Percentiles rank a stretch among this genome's conserved stretches.
Evolutionary conservation across 92 coral and sea anemone species (phyloP).

Genomic region (Porites cylindrica): DNA sequence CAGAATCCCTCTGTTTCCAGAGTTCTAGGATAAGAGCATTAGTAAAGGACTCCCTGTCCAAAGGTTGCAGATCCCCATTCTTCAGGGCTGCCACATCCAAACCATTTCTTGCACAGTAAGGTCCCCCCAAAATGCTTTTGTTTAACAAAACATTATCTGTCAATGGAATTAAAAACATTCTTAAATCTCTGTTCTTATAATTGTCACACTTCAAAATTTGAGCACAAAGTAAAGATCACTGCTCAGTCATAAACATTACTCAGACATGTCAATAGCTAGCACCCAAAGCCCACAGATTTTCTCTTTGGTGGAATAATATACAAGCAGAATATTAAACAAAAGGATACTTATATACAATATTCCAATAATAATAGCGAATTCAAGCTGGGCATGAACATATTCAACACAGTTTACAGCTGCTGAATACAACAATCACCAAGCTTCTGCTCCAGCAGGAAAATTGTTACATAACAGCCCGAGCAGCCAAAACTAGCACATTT

Average conservation of each 20-base stretch:
- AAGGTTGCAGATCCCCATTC: constrained; percentile 50
- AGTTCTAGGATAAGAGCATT: constrained; percentile 38
- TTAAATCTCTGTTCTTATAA: constrained; percentile 49
- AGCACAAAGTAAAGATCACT: constrained; percentile 11
- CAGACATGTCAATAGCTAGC: no score
- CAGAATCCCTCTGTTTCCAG: constrained; percentile 51
- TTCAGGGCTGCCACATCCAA: constrained; percentile 57
- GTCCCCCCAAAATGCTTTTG: constrained; percentile 52
- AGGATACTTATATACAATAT: background rate
- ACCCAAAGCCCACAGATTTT: no score
- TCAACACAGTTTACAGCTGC: no score
- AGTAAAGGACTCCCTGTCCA: constrained; percentile 49
- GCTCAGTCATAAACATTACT: no score
- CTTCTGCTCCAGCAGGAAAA: no score
- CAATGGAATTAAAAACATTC: constrained; percentile 31
- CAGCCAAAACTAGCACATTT: no score
- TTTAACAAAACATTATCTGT: constrained; percentile 32
- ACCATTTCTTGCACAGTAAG: constrained; percentile 48
- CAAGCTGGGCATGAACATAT: background rate
- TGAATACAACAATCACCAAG: no score
- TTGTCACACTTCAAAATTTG: constrained; percentile 35
- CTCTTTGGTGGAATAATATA: no score
- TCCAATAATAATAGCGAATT: background rate
- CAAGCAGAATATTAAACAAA: background rate
- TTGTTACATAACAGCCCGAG: no score